These are phyloP conservation scores for Craterocephalus amniculus DNA, from an alignment of 2,797 vertebrate genomes.

Conservation along the genomic window DNA sequence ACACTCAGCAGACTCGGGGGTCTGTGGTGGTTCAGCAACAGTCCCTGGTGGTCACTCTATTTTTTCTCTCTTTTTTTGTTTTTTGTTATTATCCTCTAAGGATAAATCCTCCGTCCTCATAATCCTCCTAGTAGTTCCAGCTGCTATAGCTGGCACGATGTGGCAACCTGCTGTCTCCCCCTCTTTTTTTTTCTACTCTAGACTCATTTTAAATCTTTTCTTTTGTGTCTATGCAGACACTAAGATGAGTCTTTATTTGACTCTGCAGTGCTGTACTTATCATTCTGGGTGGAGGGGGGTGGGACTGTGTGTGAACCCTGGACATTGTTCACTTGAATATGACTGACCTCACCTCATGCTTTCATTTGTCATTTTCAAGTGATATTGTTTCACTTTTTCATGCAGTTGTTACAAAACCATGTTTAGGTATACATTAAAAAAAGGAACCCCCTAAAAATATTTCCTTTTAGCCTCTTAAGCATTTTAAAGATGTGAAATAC, in stretches of 20 bases:
- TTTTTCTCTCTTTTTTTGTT: conserved; percentile 29
- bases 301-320: not conserved
- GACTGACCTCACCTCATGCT: conserved; percentile 7
- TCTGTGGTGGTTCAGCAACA: conserved; percentile 9
- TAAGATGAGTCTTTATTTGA: conserved; percentile 12
- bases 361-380: conserved; percentile 8
- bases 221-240: conserved; percentile 21
- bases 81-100: conserved; percentile 69
- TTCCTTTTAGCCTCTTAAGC: not conserved
- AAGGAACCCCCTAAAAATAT: not conserved
- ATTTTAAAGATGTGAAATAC: not conserved
- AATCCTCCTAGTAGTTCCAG: conserved; percentile 69
- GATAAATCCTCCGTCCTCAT: conserved; percentile 61
- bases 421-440: not conserved
- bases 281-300: not conserved
- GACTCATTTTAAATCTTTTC: conserved; percentile 19
- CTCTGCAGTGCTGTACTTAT: conserved; percentile 13
- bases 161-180: conserved; percentile 36
- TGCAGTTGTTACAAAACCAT: too few relatives aligned
- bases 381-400: too few relatives aligned
- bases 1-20: conserved; percentile 15
- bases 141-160: conserved; percentile 50
- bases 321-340: conserved; percentile 5
- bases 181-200: not conserved
- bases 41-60: conserved; percentile 32